These are phyloP conservation scores for Cydia fagiglandana DNA, from an alignment of 1,140 invertebrate species.

Conservation along the genomic window DNA sequence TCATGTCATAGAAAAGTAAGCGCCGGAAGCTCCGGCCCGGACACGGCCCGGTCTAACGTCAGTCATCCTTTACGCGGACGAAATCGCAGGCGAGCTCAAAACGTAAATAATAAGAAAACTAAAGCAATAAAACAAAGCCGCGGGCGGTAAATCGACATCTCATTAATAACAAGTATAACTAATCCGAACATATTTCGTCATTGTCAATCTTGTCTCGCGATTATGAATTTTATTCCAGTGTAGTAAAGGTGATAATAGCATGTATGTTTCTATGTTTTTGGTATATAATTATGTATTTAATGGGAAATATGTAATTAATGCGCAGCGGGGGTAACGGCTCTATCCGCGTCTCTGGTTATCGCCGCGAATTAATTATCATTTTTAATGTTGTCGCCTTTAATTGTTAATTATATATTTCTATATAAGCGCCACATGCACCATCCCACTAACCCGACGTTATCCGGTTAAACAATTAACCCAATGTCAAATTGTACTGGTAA, in stretches of 20 bases:
- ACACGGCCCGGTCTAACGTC: too few relatives aligned
- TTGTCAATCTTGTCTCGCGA: not conserved
- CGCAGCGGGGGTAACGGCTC: slow-evolving; percentile 18
- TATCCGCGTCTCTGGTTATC: slow-evolving; percentile 10
- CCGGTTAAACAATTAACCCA: too few relatives aligned
- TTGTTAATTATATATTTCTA: too few relatives aligned
- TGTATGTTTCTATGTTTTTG: slow-evolving; percentile 1
- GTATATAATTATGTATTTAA: not conserved
- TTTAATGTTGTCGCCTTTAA: not conserved
- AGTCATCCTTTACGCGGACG: too few relatives aligned
- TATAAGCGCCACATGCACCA: too few relatives aligned
- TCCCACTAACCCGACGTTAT: too few relatives aligned
- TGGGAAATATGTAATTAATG: slow-evolving; percentile 1
- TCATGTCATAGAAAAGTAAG: too few relatives aligned
- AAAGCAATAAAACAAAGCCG: slow-evolving; percentile 17
- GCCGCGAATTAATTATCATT: slow-evolving; percentile 9
- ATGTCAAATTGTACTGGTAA: too few relatives aligned
- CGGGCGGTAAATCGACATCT: slow-evolving; percentile 20
- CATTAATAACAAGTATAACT: slow-evolving; percentile 18
- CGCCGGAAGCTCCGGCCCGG: too few relatives aligned
- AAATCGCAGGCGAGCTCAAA: not conserved
- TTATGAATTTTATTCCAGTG: not conserved
- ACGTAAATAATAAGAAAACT: slow-evolving; percentile 6
- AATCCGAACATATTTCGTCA: slow-evolving; percentile 9
- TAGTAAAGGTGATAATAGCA: not conserved